These are phyloP conservation scores for Drosophila oshimai DNA, from an alignment of 1,140 invertebrate genomes.

Conservation along the genomic window DNA sequence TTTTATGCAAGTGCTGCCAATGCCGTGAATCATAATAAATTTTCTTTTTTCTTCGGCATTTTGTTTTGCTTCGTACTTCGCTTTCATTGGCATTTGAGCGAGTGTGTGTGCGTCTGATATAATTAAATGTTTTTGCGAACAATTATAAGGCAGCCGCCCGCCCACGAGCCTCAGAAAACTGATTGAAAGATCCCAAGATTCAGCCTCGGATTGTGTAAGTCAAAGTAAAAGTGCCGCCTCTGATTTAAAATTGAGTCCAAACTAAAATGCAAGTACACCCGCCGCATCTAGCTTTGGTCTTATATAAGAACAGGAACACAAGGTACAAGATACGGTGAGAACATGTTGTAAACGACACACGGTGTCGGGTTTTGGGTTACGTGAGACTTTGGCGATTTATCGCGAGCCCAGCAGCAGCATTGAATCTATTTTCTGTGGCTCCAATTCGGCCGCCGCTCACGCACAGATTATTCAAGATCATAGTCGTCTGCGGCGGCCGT, in stretches of 20 bases:
- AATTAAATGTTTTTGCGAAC: constrained; percentile 18
- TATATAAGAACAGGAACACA: background rate
- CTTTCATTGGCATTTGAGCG: background rate
- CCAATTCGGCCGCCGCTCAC: constrained; percentile 17
- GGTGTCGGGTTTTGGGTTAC: background rate
- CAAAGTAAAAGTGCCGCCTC: constrained; percentile 11
- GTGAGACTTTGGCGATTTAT: constrained; percentile 9
- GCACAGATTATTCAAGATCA: constrained; percentile 41
- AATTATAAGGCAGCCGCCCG: constrained; percentile 5
- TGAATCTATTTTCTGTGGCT: background rate
- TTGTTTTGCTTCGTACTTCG: constrained; percentile 15
- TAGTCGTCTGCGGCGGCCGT: constrained; percentile 1
- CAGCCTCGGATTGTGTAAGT: constrained; percentile 23
- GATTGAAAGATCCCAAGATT: background rate
- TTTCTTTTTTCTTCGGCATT: background rate
- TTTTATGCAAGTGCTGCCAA: constrained; percentile 21
- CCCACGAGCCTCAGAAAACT: background rate
- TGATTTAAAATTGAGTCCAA: background rate
- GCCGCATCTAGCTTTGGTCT: background rate
- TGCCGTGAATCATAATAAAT: background rate
- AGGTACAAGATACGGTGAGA: background rate
- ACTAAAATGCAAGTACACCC: background rate
- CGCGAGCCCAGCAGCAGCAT: background rate
- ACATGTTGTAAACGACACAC: background rate
- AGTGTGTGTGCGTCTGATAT: constrained; percentile 2